These are phyloP conservation scores for Pocillopora meandrina DNA, from an alignment of 92 coral and sea anemone species.

Conservation along the genomic window DNA sequence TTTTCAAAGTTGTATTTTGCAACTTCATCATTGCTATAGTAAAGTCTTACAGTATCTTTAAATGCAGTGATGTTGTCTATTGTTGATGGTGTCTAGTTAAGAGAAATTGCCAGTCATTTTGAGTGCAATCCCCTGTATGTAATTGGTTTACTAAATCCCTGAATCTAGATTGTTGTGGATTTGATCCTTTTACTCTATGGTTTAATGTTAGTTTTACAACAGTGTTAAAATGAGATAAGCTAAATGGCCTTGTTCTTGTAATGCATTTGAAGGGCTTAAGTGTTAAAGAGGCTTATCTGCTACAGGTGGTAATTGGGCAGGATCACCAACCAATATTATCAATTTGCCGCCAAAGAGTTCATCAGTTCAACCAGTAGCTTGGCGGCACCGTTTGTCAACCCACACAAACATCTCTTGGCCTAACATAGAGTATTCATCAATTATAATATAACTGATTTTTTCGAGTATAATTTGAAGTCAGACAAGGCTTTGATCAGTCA, in stretches of 20 bases:
- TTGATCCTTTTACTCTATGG: slow-evolving; percentile 57
- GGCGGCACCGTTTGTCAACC: slow-evolving; percentile 58
- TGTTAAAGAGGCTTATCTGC: slow-evolving; percentile 26
- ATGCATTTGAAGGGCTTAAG: slow-evolving; percentile 16
- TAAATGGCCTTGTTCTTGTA: slow-evolving; percentile 32
- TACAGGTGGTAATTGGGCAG: slow-evolving; percentile 28
- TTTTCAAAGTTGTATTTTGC: background rate
- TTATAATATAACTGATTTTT: slow-evolving; percentile 50
- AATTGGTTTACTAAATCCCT: slow-evolving; percentile 57
- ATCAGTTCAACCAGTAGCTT: slow-evolving; percentile 55
- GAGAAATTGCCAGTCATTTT: slow-evolving; percentile 59
- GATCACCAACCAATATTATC: background rate
- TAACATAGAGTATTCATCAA: slow-evolving; percentile 74
- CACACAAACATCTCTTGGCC: slow-evolving; percentile 65
- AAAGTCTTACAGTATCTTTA: slow-evolving; percentile 42
- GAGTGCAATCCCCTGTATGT: slow-evolving; percentile 50
- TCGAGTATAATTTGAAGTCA: background rate
- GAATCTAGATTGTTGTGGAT: slow-evolving; percentile 53
- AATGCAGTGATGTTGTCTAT: slow-evolving; percentile 46
- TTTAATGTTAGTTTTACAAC: background rate
- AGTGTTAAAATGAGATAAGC: slow-evolving; percentile 45
- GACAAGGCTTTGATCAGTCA: too few relatives aligned
- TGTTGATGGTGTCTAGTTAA: slow-evolving; percentile 58
- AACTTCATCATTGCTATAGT: slow-evolving; percentile 46
- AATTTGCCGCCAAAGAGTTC: slow-evolving; percentile 46